Evolutionary conservation across 2,888 invertebrate species (phyloP).

Genomic region (Holacanthella duospinosa): DNA sequence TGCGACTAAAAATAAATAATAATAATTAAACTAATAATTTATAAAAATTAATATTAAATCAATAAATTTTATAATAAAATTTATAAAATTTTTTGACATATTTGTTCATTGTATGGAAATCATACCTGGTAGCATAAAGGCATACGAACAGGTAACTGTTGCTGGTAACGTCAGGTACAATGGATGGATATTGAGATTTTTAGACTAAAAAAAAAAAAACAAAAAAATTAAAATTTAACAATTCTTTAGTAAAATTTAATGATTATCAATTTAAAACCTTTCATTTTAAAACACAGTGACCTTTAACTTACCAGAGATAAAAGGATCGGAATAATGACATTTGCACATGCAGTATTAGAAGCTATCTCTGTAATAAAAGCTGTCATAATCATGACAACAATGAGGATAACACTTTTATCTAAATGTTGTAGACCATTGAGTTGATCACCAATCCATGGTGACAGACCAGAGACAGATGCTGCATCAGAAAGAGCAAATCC

Average conservation of each 20-base stretch:
- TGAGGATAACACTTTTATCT: conserved; percentile 54
- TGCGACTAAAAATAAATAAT: conserved; percentile 80
- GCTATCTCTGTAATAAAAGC: conserved; percentile 79
- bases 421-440: conserved; percentile 56
- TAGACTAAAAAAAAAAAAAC: conserved; percentile 47
- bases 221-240: conserved; percentile 18
- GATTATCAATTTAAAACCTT: neutral
- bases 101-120: too few species aligned
- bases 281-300: neutral
- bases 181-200: conserved; percentile 64
- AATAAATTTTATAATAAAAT: too few species aligned
- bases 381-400: conserved; percentile 65
- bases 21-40: too few species aligned
- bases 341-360: conserved; percentile 81
- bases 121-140: conserved; percentile 38
- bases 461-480: conserved; percentile 66
- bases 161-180: conserved; percentile 82
- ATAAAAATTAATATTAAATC: neutral
- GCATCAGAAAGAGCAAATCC: conserved; percentile 85
- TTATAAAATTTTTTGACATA: too few species aligned
- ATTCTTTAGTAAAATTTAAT: neutral
- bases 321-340: conserved; percentile 75
- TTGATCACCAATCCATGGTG: conserved; percentile 60
- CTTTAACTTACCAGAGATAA: conserved; percentile 56
- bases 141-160: conserved; percentile 77